phyloP scores from a whole-genome alignment of 2,797 vertebrate species.

The Carcharodon carcharias region DNA sequence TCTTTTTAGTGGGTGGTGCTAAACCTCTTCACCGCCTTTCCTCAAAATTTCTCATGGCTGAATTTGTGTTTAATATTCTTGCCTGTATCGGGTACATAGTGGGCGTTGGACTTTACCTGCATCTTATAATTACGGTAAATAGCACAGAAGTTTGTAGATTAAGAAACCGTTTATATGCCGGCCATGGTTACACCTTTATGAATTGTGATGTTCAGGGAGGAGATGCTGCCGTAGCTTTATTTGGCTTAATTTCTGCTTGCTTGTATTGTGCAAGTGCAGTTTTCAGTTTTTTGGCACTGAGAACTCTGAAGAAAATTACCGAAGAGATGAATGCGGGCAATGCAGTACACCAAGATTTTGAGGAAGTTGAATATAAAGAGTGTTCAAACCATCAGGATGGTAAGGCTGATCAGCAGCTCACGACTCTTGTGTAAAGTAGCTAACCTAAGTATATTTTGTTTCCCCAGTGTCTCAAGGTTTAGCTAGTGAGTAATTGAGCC shows the following conservation, averaged over 20 bases:
- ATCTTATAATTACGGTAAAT: constrained; percentile 73
- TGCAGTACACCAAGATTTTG: neutral
- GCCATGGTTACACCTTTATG: constrained; percentile 86
- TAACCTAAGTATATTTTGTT: neutral
- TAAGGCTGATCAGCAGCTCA: neutral
- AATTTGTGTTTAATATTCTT: constrained; percentile 67
- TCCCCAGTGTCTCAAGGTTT: neutral
- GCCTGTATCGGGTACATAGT: constrained; percentile 60
- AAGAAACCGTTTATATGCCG: constrained; percentile 70
- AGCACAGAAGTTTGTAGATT: constrained; percentile 68
- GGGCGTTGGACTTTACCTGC: constrained; percentile 76
- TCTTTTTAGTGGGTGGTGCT: constrained; percentile 66
- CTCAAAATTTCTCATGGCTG: constrained; percentile 56
- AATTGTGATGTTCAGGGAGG: constrained; percentile 76
- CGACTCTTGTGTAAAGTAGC: neutral
- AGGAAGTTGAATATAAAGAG: neutral
- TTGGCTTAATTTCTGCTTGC: constrained; percentile 71
- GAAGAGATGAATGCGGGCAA: neutral
- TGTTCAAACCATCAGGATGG: neutral
- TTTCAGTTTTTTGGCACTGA: constrained; percentile 60
- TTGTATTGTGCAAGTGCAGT: constrained; percentile 65
- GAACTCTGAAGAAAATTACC: constrained; percentile 33
- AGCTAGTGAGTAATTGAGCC: neutral
- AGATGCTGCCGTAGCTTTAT: constrained; percentile 77
- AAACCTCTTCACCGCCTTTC: constrained; percentile 59